Base-by-base conservation (phyloP, 1,140 invertebrate species). In the Lasioglossum baleicum region DNA sequence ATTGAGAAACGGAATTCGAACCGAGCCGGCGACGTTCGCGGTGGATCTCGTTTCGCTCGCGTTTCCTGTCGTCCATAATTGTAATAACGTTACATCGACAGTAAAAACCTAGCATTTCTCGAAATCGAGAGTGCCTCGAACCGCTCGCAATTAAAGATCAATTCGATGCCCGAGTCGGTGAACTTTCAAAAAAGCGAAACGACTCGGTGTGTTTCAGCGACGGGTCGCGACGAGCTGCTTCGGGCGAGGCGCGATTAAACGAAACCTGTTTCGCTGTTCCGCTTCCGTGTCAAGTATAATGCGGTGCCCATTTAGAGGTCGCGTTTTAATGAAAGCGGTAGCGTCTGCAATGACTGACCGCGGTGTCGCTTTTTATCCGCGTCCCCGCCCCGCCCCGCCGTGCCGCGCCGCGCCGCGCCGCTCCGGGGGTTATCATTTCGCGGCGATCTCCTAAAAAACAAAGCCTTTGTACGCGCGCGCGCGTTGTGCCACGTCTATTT, bases 361-460 rank as follows among this genome's bases (percentile, higher is more conserved):
- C 65, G 53, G 40, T 53, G 82, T 80, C 69, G 60, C 83, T 74
- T 81, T 83, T 85, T 84, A 81, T 80, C 83, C 51, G 86, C 84
- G 85, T 87, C 83, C 7, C 56, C 0, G 20, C 0, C n/a, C n/a
- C n/a, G n/a, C n/a, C n/a, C n/a, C n/a, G n/a, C n/a, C n/a, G n/a
- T n/a, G n/a, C n/a, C n/a, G n/a, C n/a, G n/a, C n/a, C n/a, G n/a
- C n/a, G n/a, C n/a, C n/a, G n/a, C n/a, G n/a, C n/a, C n/a, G n/a
- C n/a, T n/a, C n/a, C 87, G 82, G 72, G 80, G 82, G 86, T 88
- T 90, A 90, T 90, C 90, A 74, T 82, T 79, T 78, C 75, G 48
- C 74, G 22, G 74, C 77, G 79, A 90, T 90, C 90, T 90, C 80
- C 68, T 81, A 61, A 79, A 75, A 75, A 65, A 58, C 83, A 61